These are phyloP conservation scores for Clinocottus analis DNA, from an alignment of 2,113 vertebrate species.

Conservation along the genomic window DNA sequence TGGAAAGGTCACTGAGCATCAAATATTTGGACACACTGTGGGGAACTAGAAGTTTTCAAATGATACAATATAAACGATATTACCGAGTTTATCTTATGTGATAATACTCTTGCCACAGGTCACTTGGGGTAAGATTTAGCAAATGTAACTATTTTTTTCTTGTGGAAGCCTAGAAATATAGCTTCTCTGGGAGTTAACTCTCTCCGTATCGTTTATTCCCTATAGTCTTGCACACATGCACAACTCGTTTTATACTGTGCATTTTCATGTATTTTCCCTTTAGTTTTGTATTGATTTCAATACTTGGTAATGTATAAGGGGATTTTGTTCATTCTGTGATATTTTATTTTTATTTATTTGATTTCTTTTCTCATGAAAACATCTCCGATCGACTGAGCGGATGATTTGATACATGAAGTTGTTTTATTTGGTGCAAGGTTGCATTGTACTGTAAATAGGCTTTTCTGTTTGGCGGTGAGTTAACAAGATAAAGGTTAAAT, in stretches of 20 bases:
- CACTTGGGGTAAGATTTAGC: constrained; percentile 62
- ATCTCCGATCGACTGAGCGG: constrained; percentile 20
- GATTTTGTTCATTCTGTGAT: constrained; percentile 39
- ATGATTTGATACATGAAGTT: constrained; percentile 58
- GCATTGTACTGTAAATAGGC: constrained; percentile 67
- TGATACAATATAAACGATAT: constrained; percentile 34
- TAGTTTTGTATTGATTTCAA: constrained; percentile 55
- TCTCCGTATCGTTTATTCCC: constrained; percentile 46
- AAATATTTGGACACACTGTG: constrained; percentile 66
- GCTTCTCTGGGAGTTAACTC: constrained; percentile 50
- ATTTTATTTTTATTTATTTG: not conserved
- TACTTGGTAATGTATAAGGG: constrained; percentile 40
- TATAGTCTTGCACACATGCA: constrained; percentile 42
- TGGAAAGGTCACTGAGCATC: constrained; percentile 28
- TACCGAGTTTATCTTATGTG: constrained; percentile 51
- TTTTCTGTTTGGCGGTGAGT: constrained; percentile 49
- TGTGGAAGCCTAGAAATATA: constrained; percentile 64
- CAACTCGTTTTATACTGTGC: constrained; percentile 56
- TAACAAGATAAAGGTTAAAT: constrained; percentile 28
- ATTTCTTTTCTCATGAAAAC: constrained; percentile 32
- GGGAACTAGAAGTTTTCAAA: constrained; percentile 57
- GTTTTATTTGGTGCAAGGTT: constrained; percentile 46
- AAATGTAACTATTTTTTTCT: constrained; percentile 57
- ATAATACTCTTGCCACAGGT: constrained; percentile 55
- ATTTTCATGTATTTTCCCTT: constrained; percentile 45